A percentile compares a stretch with the other conserved stretches of the same genome.
Conservation (phyloP, 1,140 invertebrate genomes). For the Cataglyphis hispanica region DNA sequence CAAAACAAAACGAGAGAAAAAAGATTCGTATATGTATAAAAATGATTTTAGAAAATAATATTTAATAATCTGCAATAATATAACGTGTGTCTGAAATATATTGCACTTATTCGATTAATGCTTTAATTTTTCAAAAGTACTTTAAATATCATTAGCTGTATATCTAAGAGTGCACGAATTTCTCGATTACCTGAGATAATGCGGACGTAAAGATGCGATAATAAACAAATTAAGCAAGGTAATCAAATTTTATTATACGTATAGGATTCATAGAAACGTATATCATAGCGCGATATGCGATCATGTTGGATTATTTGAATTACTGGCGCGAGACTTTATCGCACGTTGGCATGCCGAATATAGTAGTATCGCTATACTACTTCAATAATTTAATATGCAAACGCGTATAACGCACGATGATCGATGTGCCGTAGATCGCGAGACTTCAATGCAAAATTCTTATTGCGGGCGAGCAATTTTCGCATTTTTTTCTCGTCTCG, state of each 20-base stretch:
- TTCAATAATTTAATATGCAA: slow-evolving; percentile 40
- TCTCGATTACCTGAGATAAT: slow-evolving; percentile 16
- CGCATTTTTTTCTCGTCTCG: slow-evolving; percentile 43
- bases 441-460: slow-evolving; percentile 1
- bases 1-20: too few species aligned
- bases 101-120: neutral
- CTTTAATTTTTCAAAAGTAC: neutral
- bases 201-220: neutral
- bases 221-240: slow-evolving; percentile 13
- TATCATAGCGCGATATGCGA: slow-evolving; percentile 2
- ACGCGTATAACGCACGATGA: slow-evolving; percentile 1
- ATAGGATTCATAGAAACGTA: slow-evolving; percentile 20
- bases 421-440: neutral
- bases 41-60: too few species aligned
- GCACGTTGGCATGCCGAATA: slow-evolving; percentile 24
- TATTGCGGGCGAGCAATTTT: slow-evolving; percentile 32
- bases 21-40: too few species aligned
- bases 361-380: slow-evolving; percentile 22
- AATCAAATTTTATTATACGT: neutral
- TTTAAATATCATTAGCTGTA: neutral
- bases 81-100: too few species aligned
- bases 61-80: too few species aligned
- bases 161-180: neutral
- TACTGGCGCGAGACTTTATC: slow-evolving; percentile 52
- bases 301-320: slow-evolving; percentile 55